Evolutionary conservation across 2,888 invertebrate genomes (phyloP).

Genomic region (Drosophila anomalata): DNA sequence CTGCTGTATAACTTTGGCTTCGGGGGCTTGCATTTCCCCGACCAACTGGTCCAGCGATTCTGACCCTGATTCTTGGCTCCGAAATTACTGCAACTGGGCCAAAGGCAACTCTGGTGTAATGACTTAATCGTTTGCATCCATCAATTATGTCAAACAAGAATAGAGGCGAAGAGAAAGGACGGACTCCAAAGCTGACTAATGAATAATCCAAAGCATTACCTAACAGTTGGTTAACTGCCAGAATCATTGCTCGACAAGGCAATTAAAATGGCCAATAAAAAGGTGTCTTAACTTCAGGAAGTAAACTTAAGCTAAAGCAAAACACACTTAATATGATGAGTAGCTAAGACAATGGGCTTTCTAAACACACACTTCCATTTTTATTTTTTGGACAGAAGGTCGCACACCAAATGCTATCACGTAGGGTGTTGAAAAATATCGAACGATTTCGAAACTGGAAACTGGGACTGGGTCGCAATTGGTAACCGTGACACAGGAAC

Average conservation of each 20-base stretch:
- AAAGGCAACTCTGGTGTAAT: conserved; percentile 26
- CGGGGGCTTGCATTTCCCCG: conserved; percentile 16
- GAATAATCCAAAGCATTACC: conserved; percentile 1
- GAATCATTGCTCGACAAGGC: conserved; percentile 6
- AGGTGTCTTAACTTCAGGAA: conserved; percentile 14
- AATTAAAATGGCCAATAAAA: conserved; percentile 3
- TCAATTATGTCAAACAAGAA: conserved; percentile 21
- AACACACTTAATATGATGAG: neutral
- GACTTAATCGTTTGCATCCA: conserved; percentile 33
- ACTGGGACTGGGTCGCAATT: conserved; percentile 69
- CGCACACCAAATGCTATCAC: conserved; percentile 40
- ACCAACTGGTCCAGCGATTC: conserved; percentile 4
- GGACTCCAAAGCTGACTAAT: conserved; percentile 6
- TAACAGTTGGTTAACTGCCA: conserved; percentile 3
- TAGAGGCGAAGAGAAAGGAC: neutral
- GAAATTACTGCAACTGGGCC: conserved; percentile 12
- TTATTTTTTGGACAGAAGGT: conserved; percentile 24
- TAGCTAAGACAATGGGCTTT: conserved; percentile 8
- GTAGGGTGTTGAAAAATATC: conserved; percentile 39
- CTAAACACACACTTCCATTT: conserved; percentile 30
- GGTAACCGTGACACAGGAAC: conserved; percentile 67
- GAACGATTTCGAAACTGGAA: conserved; percentile 52
- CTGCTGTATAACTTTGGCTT: conserved; percentile 6
- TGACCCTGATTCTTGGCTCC: conserved; percentile 5
- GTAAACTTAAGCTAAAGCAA: neutral